Base-by-base conservation (phyloP, 2,113 vertebrate genomes). In the Taxidea taxus region DNA sequence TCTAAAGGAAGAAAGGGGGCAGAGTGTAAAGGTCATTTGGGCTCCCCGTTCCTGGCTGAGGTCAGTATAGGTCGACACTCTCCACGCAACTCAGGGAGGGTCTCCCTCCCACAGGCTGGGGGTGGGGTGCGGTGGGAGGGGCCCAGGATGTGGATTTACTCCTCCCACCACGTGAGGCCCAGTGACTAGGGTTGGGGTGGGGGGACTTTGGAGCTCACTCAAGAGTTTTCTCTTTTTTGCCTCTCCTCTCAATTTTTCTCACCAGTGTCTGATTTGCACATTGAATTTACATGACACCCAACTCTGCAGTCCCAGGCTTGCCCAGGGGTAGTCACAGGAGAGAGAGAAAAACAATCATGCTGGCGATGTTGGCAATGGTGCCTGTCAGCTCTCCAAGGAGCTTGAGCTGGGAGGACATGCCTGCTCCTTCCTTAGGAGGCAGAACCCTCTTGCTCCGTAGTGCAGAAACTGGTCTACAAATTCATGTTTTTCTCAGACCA, bases 351-450 rank as follows among this genome's bases (percentile, higher is more conserved):
- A 42, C 15, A 4, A 1, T 11, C 18, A 6, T 3, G 29, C 16
- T 7, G 1, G 4, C 9, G 51, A 49, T 0, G 42, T 25, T 83
- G 84, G 47, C 4, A 1, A 11, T 0, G 13, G 82, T 21, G 18
- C 29, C 34, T 44, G 72, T 21, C 20, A 16, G 1, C 27, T 60
- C 49, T 11, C 14, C 2, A 2, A 27, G 54, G 37, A 47, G n/a
- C n/a, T 8, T 21, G 74, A 23, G 39, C 6, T 16, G 31, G 39
- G n/a, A 68, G n/a, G 75, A 10, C 4, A 1, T 0, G 0, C 27
- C 60, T 23, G 68, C 7, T 7, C 60, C 49, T 64, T 34, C 31
- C 68, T 37, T 2, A 42, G n/a, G 81, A 74, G 64, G 15, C 66
- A 5, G 58, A 20, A 21, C 2, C 31, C 13, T 20, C 54, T 15